These are phyloP conservation scores for Callaeas wilsoni DNA, from an alignment of 2,113 vertebrate genomes.

Conservation along the genomic window DNA sequence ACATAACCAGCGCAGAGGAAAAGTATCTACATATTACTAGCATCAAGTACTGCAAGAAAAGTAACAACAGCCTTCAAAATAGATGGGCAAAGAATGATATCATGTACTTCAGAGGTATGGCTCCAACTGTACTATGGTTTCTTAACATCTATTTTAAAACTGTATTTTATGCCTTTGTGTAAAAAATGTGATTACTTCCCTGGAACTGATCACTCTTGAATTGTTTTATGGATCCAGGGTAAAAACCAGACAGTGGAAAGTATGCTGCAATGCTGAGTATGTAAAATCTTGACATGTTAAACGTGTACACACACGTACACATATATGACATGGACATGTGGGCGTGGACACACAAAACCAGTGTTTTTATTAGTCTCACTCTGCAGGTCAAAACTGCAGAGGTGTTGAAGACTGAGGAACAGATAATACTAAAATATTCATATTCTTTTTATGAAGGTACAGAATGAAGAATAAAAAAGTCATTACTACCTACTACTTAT, in stretches of 20 bases:
- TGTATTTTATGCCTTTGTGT: not conserved
- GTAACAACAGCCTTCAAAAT: not conserved
- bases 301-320: accelerated
- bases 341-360: not conserved
- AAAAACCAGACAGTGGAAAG: not conserved
- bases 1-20: not conserved
- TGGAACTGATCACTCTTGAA: not conserved
- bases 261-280: not conserved
- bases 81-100: not conserved
- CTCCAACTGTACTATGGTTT: not conserved
- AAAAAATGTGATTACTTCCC: accelerated
- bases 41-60: not conserved
- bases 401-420: not conserved
- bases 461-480: not conserved
- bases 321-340: too few species aligned
- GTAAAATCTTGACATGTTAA: not conserved
- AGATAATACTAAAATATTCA: not conserved
- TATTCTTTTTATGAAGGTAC: not conserved
- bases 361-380: not conserved
- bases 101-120: not conserved
- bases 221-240: not conserved
- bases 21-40: not conserved
- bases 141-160: not conserved
- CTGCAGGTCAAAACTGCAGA: not conserved
- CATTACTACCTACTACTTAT: not conserved